Evolutionary conservation across 92 coral and sea anemone species (phyloP).

Genomic region (Nematostella vectensis): DNA sequence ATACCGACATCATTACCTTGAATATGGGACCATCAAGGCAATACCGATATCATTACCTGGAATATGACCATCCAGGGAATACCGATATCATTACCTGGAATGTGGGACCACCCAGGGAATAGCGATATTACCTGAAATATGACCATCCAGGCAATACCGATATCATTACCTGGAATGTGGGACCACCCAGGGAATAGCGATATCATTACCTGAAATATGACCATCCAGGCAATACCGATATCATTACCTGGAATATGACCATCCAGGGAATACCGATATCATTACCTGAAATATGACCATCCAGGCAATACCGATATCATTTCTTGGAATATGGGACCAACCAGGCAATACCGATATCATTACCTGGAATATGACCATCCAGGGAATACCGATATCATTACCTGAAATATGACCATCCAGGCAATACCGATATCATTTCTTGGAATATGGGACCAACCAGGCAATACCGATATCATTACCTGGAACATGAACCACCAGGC

Average conservation of each 20-base stretch:
- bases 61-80: too few relatives aligned
- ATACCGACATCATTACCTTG: conserved; percentile 85
- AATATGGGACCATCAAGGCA: conserved; percentile 93
- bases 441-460: too few relatives aligned
- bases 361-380: conserved; percentile 97
- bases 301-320: conserved; percentile 88
- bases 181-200: too few relatives aligned
- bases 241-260: conserved; percentile 86
- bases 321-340: conserved; percentile 80
- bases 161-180: conserved; percentile 89
- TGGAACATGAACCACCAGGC: conserved; percentile 96
- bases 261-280: too few relatives aligned
- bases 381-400: conserved; percentile 84
- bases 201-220: conserved; percentile 97
- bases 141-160: conserved; percentile 85
- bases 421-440: conserved; percentile 88
- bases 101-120: conserved; percentile 86
- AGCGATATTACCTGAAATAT: conserved; percentile 96
- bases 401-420: conserved; percentile 85
- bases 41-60: conserved; percentile 87
- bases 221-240: conserved; percentile 88
- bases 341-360: too few relatives aligned
- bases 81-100: too few relatives aligned
- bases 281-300: conserved; percentile 96
- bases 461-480: too few relatives aligned